Evolutionary conservation across 2,888 invertebrate species (phyloP).

Genomic region (Steinernema hermaphroditum): DNA sequence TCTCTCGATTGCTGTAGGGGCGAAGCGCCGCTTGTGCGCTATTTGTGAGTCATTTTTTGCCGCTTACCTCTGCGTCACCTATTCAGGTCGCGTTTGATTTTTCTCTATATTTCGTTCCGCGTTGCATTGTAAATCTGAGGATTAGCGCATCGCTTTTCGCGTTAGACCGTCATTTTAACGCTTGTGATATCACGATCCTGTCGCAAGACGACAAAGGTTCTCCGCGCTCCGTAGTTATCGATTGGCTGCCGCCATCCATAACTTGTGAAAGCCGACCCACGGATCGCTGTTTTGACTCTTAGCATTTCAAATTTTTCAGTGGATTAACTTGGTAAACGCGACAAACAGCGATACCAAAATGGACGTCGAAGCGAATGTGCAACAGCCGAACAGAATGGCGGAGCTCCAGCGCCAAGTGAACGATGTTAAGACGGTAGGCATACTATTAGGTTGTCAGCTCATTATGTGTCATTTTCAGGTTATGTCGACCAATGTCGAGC

Average conservation of each 20-base stretch:
- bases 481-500: constrained; percentile 62
- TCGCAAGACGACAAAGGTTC: background rate
- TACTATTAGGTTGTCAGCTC: background rate
- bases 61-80: too few relatives aligned
- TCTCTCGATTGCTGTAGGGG: too few relatives aligned
- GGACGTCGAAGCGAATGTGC: constrained; percentile 27
- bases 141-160: too few relatives aligned
- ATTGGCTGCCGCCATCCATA: background rate
- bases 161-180: too few relatives aligned
- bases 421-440: constrained; percentile 48
- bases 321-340: too few relatives aligned
- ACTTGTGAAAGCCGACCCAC: background rate
- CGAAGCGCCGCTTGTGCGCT: too few relatives aligned
- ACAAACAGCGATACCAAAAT: too few relatives aligned
- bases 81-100: too few relatives aligned
- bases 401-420: constrained; percentile 45
- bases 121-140: too few relatives aligned
- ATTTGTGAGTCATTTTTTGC: too few relatives aligned
- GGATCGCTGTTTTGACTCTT: constrained; percentile 14
- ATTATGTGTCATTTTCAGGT: constrained; percentile 47
- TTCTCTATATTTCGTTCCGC: too few relatives aligned
- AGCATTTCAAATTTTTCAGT: constrained; percentile 31
- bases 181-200: background rate
- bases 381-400: constrained; percentile 37
- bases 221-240: background rate